Percentiles rank a stretch among this genome's conserved stretches.
Conservation (phyloP, 2,797 vertebrate species). For the Oreonectes daqikongensis region DNA sequence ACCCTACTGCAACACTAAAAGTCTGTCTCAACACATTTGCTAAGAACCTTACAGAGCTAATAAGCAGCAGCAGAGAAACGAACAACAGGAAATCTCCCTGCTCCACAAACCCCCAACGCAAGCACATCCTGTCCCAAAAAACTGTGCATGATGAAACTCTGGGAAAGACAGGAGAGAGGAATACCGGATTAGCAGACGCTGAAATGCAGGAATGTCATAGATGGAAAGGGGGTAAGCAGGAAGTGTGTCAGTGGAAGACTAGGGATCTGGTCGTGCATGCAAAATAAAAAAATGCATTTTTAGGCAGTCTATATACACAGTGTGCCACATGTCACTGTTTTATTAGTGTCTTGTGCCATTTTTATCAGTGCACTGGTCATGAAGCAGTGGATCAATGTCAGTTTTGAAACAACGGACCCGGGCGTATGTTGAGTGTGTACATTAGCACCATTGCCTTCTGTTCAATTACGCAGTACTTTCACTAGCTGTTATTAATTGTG, state of each 20-base stretch:
- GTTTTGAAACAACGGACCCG: neutral
- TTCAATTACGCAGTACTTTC: neutral
- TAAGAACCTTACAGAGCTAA: slow-evolving; percentile 30
- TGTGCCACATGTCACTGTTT: no score
- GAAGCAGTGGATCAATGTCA: neutral
- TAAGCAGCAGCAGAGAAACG: slow-evolving; percentile 19
- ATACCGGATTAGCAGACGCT: slow-evolving; percentile 41
- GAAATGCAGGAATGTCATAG: slow-evolving; percentile 27
- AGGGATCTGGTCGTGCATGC: neutral
- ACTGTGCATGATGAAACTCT: slow-evolving; percentile 58
- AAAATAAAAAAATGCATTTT: no score
- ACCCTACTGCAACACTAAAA: neutral
- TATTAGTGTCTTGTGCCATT: no score
- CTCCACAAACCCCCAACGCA: slow-evolving; percentile 50
- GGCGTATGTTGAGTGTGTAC: neutral
- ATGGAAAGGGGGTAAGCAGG: slow-evolving; percentile 20
- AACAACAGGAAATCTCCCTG: slow-evolving; percentile 45
- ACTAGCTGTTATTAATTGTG: no score
- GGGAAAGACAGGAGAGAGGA: slow-evolving; percentile 47
- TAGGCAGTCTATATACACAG: no score
- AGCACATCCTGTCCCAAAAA: slow-evolving; percentile 52
- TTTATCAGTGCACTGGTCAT: neutral
- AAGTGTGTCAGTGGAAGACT: slow-evolving; percentile 8
- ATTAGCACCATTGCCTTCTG: neutral
- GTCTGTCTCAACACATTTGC: slow-evolving; percentile 22